phyloP scores from a whole-genome alignment of 2,797 vertebrate species.

The Tragelaphus eurycerus region DNA sequence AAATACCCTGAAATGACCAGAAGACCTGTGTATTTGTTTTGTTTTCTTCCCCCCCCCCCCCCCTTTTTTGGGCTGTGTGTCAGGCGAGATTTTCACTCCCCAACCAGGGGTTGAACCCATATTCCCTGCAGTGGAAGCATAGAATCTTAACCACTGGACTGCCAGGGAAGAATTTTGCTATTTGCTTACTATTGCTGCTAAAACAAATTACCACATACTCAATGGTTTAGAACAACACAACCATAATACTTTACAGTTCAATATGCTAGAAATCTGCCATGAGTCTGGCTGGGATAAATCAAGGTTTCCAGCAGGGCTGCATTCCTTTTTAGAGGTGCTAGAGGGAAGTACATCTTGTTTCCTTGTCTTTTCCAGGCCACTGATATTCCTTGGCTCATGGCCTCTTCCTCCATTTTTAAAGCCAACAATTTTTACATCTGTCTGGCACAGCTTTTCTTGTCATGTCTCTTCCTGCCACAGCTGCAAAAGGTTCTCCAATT shows the following conservation, averaged over 20 bases:
- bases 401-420: neutral
- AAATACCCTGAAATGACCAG: neutral
- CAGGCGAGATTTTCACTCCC: neutral
- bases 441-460: neutral
- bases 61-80: neutral
- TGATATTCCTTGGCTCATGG: neutral
- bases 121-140: neutral
- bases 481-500: neutral
- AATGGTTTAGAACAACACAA: neutral
- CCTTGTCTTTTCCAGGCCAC: neutral
- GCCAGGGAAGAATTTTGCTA: neutral
- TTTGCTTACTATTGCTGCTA: neutral
- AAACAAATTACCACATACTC: neutral
- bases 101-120: neutral
- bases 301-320: neutral
- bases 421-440: neutral
- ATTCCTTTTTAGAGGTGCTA: neutral
- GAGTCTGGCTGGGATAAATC: neutral
- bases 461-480: neutral
- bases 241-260: neutral
- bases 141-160: neutral
- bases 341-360: neutral
- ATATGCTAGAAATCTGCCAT: neutral
- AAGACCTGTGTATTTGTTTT: neutral
- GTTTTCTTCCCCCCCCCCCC: rapidly evolving